phyloP scores from a whole-genome alignment of 2,797 vertebrate species.

The Chromobotia macracanthus region DNA sequence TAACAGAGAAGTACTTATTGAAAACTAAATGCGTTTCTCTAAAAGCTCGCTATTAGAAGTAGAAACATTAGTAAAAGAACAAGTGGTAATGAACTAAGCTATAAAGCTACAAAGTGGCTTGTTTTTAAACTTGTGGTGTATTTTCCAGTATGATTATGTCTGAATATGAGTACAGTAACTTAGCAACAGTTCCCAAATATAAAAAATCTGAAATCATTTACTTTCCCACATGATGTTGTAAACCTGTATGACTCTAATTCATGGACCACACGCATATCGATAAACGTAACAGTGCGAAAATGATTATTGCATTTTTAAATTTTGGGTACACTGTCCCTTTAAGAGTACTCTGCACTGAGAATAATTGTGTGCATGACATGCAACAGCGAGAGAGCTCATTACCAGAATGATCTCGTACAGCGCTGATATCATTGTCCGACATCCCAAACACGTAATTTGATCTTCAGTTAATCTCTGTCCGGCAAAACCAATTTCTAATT shows the following conservation, averaged over 20 bases:
- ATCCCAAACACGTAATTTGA: conserved; percentile 53
- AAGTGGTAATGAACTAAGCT: neutral
- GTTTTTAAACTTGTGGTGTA: neutral
- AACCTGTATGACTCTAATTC: no score
- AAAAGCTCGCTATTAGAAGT: neutral
- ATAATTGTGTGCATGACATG: conserved; percentile 1
- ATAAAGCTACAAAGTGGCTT: neutral
- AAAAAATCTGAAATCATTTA: no score
- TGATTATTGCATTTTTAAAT: neutral
- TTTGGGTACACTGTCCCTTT: neutral
- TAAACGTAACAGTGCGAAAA: no score
- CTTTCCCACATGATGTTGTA: no score
- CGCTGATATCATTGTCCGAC: conserved; percentile 40
- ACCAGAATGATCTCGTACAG: conserved; percentile 29
- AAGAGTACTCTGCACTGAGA: neutral
- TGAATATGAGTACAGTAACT: neutral
- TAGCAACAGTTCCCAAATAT: no score
- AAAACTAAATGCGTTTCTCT: neutral
- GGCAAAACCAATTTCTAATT: conserved; percentile 71
- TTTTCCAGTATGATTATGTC: neutral
- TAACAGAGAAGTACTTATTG: neutral
- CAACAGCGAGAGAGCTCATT: conserved; percentile 23
- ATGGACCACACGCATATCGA: no score
- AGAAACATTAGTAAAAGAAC: neutral
- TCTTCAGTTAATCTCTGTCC: conserved; percentile 72